Conservation (phyloP, 2,797 vertebrate genomes). For the Ceryle rudis region DNA sequence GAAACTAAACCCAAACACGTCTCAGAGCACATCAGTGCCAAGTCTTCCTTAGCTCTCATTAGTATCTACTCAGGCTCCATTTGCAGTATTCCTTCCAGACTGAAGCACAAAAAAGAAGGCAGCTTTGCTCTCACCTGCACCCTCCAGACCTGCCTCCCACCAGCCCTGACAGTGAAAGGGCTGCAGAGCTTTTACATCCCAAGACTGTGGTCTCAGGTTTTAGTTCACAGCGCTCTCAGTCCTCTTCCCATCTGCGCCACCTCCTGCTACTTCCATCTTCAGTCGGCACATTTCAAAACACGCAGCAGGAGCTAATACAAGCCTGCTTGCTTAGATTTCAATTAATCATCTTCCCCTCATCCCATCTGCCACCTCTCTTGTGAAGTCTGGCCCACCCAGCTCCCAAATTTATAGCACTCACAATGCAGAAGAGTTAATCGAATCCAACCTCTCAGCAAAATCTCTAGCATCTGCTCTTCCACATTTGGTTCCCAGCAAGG, state of each 20-base stretch:
- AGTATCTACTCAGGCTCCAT: not conserved
- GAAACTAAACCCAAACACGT: not conserved
- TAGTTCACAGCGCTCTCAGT: rapidly evolving
- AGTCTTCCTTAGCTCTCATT: not conserved
- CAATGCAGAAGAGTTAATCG: not conserved
- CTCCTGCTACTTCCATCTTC: not conserved
- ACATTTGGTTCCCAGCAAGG: not conserved
- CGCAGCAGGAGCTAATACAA: not conserved
- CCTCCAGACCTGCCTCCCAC: not conserved
- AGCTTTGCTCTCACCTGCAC: not conserved
- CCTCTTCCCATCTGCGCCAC: not conserved
- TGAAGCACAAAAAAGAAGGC: not conserved
- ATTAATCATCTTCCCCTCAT: not conserved
- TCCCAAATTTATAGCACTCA: not conserved
- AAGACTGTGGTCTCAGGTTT: rapidly evolving
- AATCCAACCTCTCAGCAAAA: not conserved
- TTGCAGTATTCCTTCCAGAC: not conserved
- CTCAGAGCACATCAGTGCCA: not conserved
- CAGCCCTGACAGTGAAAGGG: not conserved
- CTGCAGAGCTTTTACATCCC: not conserved
- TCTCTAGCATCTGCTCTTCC: conserved; percentile 26
- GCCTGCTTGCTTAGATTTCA: not conserved
- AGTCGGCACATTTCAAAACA: not conserved
- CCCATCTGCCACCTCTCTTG: conserved; percentile 37
- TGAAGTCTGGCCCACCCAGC: not conserved